Conservation (phyloP, 2,113 vertebrate genomes). For the Protobothrops flavoviridis region DNA sequence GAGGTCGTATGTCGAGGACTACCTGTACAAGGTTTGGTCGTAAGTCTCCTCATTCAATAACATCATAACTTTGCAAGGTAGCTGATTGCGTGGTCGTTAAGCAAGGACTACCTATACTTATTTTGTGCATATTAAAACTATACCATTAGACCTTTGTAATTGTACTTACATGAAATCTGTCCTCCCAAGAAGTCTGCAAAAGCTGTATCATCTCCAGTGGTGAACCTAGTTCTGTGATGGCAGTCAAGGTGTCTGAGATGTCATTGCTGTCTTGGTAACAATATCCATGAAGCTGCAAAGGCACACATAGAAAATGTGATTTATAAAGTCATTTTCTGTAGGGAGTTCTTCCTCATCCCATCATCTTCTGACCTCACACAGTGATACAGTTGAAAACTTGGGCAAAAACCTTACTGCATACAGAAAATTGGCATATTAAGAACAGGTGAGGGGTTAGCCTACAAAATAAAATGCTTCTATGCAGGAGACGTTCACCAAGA, state of each 20-base stretch:
- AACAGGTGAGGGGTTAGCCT: neutral
- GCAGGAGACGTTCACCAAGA: neutral
- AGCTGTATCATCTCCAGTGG: conserved; percentile 92
- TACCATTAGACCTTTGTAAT: neutral
- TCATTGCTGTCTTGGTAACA: conserved; percentile 88
- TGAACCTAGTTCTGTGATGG: conserved; percentile 88
- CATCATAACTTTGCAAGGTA: neutral
- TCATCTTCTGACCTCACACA: neutral
- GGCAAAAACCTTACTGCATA: neutral
- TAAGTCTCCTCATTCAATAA: neutral
- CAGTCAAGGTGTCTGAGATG: conserved; percentile 84
- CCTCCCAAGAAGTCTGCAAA: conserved; percentile 89
- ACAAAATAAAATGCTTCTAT: neutral
- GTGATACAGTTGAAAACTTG: neutral
- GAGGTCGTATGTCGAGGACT: no score
- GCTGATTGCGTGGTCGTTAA: neutral
- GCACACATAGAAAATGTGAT: conserved; percentile 10
- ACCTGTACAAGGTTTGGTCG: neutral
- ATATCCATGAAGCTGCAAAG: conserved; percentile 83
- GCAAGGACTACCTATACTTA: neutral
- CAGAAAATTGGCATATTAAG: neutral
- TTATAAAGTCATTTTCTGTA: rapidly evolving
- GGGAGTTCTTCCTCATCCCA: neutral
- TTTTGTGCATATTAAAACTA: neutral
- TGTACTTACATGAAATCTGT: conserved; percentile 84